Evolutionary conservation across 1,140 invertebrate species (phyloP), one percentile per base, ranked within the genome.

Genomic region (Asbolus verrucosus): DNA sequence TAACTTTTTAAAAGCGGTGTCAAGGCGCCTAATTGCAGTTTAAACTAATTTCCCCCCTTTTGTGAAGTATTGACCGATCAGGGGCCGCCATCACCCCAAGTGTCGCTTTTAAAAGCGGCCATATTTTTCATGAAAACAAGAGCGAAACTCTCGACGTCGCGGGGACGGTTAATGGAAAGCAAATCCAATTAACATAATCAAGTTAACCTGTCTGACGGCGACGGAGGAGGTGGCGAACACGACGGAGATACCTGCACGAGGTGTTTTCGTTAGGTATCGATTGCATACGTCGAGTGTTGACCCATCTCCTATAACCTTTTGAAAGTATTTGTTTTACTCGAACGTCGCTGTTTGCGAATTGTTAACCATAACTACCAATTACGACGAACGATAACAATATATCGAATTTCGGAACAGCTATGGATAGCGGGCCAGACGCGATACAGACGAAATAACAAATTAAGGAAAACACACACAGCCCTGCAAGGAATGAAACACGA

Each of bases 121-220:
- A 39, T 63, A 41, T 63, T 63, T 63, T 39, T 39, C 59, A 21
- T 63, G 15, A 63, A 63, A 63, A 41, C 61, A 63, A 63, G n/a
- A 41, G 33, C 39, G 61, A 39, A 63, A 63, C 61, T 24, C 18
- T 63, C 61, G 61, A 63, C 61, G 39, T 41, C 33, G 61, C 61
- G 39, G 60, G 39, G 13, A 30, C 33, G 61, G 13, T 63, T 63
- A 63, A 63, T 63, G 61, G 61, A 63, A 63, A 63, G 61, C 61
- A 63, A 63, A 63, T 63, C 61, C 61, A 63, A 63, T 63, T 63
- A 63, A 63, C 61, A 63, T 63, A 63, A 63, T 63, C 61, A 63
- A 41, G 61, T 63, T 63, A 63, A 63, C 61, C 61, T 63, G 61
- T 63, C 61, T 63, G 61, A 11, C 30, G 36, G 61, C 13, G 11